phyloP scores from a whole-genome alignment of 2,888 invertebrate genomes.

The Ischnus inquisitorius region DNA sequence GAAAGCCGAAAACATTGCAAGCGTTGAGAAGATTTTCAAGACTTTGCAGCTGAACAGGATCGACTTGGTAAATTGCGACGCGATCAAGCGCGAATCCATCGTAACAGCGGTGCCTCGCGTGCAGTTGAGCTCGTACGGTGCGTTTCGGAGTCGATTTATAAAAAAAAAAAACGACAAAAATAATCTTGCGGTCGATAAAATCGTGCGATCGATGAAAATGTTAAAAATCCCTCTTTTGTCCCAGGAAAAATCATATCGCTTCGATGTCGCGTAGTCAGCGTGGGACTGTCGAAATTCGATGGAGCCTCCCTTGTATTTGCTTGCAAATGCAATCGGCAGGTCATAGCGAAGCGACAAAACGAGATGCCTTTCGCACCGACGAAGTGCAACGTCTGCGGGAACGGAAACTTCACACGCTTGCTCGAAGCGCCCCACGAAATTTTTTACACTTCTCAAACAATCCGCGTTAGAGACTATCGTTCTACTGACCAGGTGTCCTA shows the following conservation, averaged over 20 bases:
- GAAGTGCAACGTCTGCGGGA: conserved; percentile 87
- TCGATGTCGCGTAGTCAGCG: conserved; percentile 92
- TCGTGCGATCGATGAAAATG: conserved; percentile 79
- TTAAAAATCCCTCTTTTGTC: conserved; percentile 83
- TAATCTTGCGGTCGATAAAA: conserved; percentile 33
- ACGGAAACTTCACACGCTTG: conserved; percentile 87
- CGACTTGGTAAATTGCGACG: too few relatives aligned
- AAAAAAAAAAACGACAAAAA: conserved; percentile 83
- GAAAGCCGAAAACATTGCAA: neutral
- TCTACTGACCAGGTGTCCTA: conserved; percentile 39
- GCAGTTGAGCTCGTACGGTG: conserved; percentile 90
- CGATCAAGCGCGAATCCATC: conserved; percentile 88
- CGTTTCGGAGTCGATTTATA: conserved; percentile 73
- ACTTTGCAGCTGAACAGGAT: conserved; percentile 86
- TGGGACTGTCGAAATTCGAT: conserved; percentile 90
- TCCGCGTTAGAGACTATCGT: conserved; percentile 90
- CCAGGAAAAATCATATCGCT: conserved; percentile 91
- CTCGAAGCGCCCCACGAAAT: conserved; percentile 89
- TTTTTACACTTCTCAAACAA: conserved; percentile 91
- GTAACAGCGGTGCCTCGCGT: conserved; percentile 89
- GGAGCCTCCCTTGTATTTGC: conserved; percentile 92
- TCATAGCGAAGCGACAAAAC: conserved; percentile 85
- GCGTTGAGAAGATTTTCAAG: conserved; percentile 73
- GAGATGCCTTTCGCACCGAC: conserved; percentile 87
- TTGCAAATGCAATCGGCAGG: conserved; percentile 88